Evolutionary conservation across 2,888 invertebrate species (phyloP), one percentile per base, ranked within the genome.

Genomic region (Melanargia galathea): DNA sequence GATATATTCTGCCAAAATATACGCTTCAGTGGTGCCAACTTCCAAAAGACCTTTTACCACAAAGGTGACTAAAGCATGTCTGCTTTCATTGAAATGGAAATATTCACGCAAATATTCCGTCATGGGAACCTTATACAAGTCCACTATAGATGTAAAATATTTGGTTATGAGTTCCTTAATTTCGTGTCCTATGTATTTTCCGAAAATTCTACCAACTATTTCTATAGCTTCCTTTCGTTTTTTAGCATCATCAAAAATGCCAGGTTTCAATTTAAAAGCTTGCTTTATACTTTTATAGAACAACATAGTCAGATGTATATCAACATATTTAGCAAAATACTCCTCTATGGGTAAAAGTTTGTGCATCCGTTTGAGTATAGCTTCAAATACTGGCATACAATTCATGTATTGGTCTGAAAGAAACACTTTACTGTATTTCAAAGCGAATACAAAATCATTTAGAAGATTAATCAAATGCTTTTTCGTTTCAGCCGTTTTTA

Each of bases 221-320:
- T 75, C 70, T 4, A 76, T 70, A 3, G 76, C 81, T 49, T 82
- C 76, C 0, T 70, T 69, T 63, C 68, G 76, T 16, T 62, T 71
- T 38, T 62, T 68, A 22, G 67, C 57, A 51, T 77, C 71, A 5
- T 72, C 65, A 45, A 83, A 84, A 7, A 81, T 54, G 56, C 73
- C 73, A 2, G 81, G 75, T 26, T 71, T 70, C 10, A 77, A 70
- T 64, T 75, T 74, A 2, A 76, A 63, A 24, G 75, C 70, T 46
- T 80, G 75, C 40, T 77, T 74, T 7, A 86, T 70, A 1, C 84
- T 70, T 66, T 81, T 84, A 51, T 69, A 81, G 66, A 79, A 87
- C 22, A 83, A 66, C 79, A 84, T 84, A 0, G 75, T 82, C 16
- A 83, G 67, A 68, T 86, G 82, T 51, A 86, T 64, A 5, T 69